Conservation (phyloP, 1,140 invertebrate genomes). For the Mya arenaria region DNA sequence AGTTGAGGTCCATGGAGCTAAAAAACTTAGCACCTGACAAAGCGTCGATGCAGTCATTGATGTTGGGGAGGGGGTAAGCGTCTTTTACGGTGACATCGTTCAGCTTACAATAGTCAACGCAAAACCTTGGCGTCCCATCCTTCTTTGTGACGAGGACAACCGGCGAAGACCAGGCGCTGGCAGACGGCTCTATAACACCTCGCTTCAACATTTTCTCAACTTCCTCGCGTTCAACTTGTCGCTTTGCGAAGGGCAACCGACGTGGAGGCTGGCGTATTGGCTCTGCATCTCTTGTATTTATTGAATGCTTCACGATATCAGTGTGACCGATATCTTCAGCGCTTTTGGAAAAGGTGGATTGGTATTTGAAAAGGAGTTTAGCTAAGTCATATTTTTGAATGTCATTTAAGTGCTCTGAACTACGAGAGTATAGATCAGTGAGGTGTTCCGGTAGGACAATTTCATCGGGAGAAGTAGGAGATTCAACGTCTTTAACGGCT, state of each 20-base stretch:
- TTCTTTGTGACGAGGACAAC: slow-evolving; percentile 68
- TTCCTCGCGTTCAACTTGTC: slow-evolving; percentile 9
- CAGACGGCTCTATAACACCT: slow-evolving; percentile 56
- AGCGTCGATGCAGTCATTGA: slow-evolving; percentile 64
- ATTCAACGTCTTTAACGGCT: too few relatives aligned
- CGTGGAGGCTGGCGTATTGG: slow-evolving; percentile 26
- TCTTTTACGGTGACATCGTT: slow-evolving; percentile 65
- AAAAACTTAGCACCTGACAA: slow-evolving; percentile 57
- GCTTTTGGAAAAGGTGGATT: neutral
- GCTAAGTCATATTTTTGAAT: neutral
- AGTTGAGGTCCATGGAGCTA: slow-evolving; percentile 54
- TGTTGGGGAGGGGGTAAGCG: slow-evolving; percentile 64
- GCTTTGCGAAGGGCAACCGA: slow-evolving; percentile 16
- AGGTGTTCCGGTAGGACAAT: slow-evolving; percentile 14
- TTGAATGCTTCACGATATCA: slow-evolving; percentile 18
- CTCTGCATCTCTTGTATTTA: slow-evolving; percentile 15
- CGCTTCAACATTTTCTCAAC: slow-evolving; percentile 38
- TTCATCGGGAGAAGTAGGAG: too few relatives aligned
- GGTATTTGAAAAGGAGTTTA: neutral
- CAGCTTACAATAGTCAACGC: slow-evolving; percentile 67
- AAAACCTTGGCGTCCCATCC: slow-evolving; percentile 65
- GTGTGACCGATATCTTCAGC: slow-evolving; percentile 21
- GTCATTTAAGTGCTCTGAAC: neutral
- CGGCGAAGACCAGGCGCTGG: slow-evolving; percentile 67
- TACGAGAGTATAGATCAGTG: neutral